These are phyloP conservation scores for Acronicta alni DNA, from an alignment of 2,888 invertebrate species.

Conservation along the genomic window DNA sequence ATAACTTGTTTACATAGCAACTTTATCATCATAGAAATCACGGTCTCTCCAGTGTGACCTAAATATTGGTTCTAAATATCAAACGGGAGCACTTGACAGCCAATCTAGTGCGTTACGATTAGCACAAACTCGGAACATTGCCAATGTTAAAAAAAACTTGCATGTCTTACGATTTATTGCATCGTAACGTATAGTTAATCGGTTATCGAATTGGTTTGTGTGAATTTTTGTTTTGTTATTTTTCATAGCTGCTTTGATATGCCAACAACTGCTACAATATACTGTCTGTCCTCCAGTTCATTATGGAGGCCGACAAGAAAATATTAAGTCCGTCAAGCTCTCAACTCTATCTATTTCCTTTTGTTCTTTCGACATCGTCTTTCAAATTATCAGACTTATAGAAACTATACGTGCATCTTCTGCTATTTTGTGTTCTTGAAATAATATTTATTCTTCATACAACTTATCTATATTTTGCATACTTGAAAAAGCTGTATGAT, in stretches of 20 bases:
- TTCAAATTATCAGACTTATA: too few relatives aligned
- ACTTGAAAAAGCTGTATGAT: too few relatives aligned
- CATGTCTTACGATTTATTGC: slow-evolving; percentile 45
- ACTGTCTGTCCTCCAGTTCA: too few relatives aligned
- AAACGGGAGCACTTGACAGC: slow-evolving; percentile 58
- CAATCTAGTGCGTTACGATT: slow-evolving; percentile 55
- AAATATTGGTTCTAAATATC: slow-evolving; percentile 55
- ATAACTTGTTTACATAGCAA: slow-evolving; percentile 1
- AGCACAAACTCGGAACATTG: slow-evolving; percentile 71
- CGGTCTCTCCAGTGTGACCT: slow-evolving; percentile 24
- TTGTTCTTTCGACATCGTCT: too few relatives aligned
- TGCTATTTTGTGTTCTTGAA: too few relatives aligned
- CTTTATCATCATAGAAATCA: slow-evolving; percentile 23
- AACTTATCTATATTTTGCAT: too few relatives aligned
- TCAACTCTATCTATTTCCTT: too few relatives aligned
- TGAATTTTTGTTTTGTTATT: not conserved
- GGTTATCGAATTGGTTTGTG: slow-evolving; percentile 9
- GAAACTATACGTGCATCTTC: too few relatives aligned
- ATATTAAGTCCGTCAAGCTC: too few relatives aligned
- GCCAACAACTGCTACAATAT: not conserved
- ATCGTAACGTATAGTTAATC: slow-evolving; percentile 1
- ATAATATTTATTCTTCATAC: too few relatives aligned
- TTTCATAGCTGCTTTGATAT: not conserved
- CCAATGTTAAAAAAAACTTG: slow-evolving; percentile 67
- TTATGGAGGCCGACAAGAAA: too few relatives aligned